Percentiles rank a stretch among this genome's conserved stretches.
phyloP scores from a whole-genome alignment of 2,888 invertebrate species.

The Harpalus rubripes region DNA sequence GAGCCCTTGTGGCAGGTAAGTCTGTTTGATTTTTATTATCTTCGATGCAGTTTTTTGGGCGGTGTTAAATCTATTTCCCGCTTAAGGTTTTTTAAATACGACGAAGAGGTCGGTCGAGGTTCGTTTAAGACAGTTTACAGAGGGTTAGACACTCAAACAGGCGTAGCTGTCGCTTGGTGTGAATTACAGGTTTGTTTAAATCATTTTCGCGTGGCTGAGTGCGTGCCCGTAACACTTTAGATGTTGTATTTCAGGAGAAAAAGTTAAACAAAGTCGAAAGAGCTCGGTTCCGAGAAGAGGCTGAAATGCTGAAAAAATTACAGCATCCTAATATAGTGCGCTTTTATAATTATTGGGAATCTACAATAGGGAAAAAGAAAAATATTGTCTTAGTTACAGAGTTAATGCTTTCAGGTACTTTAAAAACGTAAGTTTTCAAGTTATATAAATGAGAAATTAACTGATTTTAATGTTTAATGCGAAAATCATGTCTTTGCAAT shows the following conservation, averaged over 20 bases:
- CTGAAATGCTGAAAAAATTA: conserved; percentile 99
- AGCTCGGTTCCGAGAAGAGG: conserved; percentile 96
- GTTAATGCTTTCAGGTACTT: conserved; percentile 98
- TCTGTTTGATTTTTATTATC: too few species aligned
- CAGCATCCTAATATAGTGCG: conserved; percentile 99
- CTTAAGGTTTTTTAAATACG: conserved; percentile 96
- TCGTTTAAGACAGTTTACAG: conserved; percentile 99
- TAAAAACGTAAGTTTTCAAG: conserved; percentile 90
- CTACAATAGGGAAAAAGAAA: conserved; percentile 93
- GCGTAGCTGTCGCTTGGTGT: conserved; percentile 99
- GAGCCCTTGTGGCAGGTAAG: conserved; percentile 92
- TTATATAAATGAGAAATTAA: too few species aligned
- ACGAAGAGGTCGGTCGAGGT: conserved; percentile 95
- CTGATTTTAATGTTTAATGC: too few species aligned
- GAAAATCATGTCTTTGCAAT: too few species aligned
- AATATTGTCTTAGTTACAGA: conserved; percentile 99
- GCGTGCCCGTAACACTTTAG: not conserved
- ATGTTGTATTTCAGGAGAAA: conserved; percentile 87
- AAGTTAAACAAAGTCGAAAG: conserved; percentile 97
- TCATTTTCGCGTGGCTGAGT: not conserved
- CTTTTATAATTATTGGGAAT: conserved; percentile 99
- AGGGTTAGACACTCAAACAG: conserved; percentile 98
- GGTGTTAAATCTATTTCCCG: too few species aligned
- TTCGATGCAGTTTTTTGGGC: too few species aligned
- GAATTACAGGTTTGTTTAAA: conserved; percentile 89